A percentile compares a stretch with the other conserved stretches of the same genome.
phyloP scores from a whole-genome alignment of 2,888 invertebrate species.

The Trichogramma dendrolimi region DNA sequence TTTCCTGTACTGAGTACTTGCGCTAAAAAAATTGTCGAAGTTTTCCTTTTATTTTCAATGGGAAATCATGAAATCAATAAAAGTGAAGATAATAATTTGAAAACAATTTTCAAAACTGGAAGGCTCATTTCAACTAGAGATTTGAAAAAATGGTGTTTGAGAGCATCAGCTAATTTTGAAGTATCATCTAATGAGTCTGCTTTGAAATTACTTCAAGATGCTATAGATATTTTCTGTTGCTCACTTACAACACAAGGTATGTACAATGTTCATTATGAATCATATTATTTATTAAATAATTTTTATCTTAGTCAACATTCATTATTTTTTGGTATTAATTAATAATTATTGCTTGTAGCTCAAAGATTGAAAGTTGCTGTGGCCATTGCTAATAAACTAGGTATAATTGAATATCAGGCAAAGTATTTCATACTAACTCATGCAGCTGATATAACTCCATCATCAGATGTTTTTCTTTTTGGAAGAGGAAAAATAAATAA shows the following conservation, averaged over 20 bases:
- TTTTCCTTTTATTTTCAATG: constrained; percentile 75
- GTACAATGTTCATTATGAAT: constrained; percentile 7
- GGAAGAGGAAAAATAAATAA: constrained; percentile 60
- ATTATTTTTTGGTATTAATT: neutral
- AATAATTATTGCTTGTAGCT: constrained; percentile 44
- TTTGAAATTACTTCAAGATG: constrained; percentile 77
- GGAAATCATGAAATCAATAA: constrained; percentile 59
- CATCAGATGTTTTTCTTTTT: constrained; percentile 60
- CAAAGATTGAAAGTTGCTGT: constrained; percentile 66
- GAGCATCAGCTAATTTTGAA: constrained; percentile 71
- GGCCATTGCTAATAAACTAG: constrained; percentile 74
- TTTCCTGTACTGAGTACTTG: constrained; percentile 72
- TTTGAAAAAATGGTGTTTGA: constrained; percentile 84
- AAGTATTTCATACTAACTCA: constrained; percentile 74
- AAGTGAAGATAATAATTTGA: constrained; percentile 48
- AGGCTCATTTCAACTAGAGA: constrained; percentile 79
- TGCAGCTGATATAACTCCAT: constrained; percentile 70
- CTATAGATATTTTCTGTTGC: constrained; percentile 86
- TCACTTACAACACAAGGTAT: constrained; percentile 60
- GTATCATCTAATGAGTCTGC: constrained; percentile 67
- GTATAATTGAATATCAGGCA: constrained; percentile 76
- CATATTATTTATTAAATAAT: neutral
- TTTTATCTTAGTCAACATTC: neutral
- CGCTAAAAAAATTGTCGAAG: constrained; percentile 72
- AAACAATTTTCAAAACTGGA: constrained; percentile 52